Conservation (phyloP, 2,797 vertebrate species). For the Pyrrhura leucotis region DNA sequence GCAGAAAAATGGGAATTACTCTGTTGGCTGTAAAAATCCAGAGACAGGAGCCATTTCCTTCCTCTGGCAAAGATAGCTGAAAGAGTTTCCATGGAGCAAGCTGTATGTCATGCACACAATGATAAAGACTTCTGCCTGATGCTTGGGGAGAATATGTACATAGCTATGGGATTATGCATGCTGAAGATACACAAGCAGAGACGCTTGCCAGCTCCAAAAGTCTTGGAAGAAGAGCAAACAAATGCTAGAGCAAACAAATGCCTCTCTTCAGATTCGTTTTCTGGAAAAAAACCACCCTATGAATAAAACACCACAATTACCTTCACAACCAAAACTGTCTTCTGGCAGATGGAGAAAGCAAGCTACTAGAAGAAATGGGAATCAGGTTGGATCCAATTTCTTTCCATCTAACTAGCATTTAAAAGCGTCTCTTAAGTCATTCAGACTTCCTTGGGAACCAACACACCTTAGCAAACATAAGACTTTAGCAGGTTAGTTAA, state of each 20-base stretch:
- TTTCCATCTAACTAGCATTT: background rate
- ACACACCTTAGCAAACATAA: background rate
- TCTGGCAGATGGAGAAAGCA: background rate
- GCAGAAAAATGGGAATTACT: background rate
- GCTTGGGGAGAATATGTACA: background rate
- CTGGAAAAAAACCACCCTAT: conserved; percentile 10
- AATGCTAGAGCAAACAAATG: background rate
- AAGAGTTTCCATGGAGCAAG: conserved; percentile 22
- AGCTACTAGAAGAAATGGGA: background rate
- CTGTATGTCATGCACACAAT: background rate
- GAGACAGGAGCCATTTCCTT: conserved; percentile 38
- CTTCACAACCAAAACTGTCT: background rate
- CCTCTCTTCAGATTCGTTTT: background rate
- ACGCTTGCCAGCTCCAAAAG: background rate
- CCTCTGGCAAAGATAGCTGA: conserved; percentile 9
- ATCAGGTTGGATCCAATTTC: background rate
- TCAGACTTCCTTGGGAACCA: background rate
- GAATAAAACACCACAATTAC: conserved; percentile 19
- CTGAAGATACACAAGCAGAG: background rate
- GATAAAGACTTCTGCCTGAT: conserved; percentile 27
- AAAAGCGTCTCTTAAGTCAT: background rate
- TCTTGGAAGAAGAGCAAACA: background rate
- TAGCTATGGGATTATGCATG: background rate
- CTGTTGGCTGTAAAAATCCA: background rate
- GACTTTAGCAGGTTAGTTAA: background rate